Base-by-base conservation (phyloP, 2,797 vertebrate species). In the Gouania willdenowi region DNA sequence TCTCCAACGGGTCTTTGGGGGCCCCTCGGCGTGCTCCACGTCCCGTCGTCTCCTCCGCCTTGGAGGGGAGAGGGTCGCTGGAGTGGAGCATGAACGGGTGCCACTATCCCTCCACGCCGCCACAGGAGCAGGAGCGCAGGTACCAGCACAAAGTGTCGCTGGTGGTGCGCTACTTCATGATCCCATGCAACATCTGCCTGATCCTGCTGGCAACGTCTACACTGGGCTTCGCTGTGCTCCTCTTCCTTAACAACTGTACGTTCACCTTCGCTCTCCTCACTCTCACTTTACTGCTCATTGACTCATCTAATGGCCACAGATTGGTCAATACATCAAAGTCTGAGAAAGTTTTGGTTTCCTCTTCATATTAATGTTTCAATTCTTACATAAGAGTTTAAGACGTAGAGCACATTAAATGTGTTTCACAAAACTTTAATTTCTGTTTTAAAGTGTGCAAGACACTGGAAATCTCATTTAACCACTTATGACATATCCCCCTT, bases 231-330 rank as follows among this genome's bases (percentile, higher is more conserved):
- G 95, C 96, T 0, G 93, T 94, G 49, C 91, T 98, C 31, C 93
- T 98, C 37, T 97, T 97, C 87, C 94, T 98, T 85, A 96, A 93
- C 79, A 95, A 93, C 82, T 98, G 96, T 98, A 97, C 59, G 95
- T 95, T 59, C 28, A 27, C 15, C 26, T 47, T 27, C 7, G 26
- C 20, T 20, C 12, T 12, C 8, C 31, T 18, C 6, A 3, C 12
- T 35, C 10, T 32, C 13, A 14, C 13, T 14, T 2, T 14, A 14
- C 13, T 13, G 2, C 13, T 14, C n/a, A n/a, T n/a, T n/a, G n/a
- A n/a, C n/a, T n/a, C n/a, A n/a, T n/a, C n/a, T n/a, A n/a, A n/a
- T n/a, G n/a, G n/a, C n/a, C n/a, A n/a, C n/a, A n/a, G n/a, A n/a
- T n/a, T n/a, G n/a, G n/a, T n/a, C n/a, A n/a, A n/a, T n/a, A n/a